Evolutionary conservation across 2,797 vertebrate genomes (phyloP).

Genomic region (Odontamblyopus lacepedii): DNA sequence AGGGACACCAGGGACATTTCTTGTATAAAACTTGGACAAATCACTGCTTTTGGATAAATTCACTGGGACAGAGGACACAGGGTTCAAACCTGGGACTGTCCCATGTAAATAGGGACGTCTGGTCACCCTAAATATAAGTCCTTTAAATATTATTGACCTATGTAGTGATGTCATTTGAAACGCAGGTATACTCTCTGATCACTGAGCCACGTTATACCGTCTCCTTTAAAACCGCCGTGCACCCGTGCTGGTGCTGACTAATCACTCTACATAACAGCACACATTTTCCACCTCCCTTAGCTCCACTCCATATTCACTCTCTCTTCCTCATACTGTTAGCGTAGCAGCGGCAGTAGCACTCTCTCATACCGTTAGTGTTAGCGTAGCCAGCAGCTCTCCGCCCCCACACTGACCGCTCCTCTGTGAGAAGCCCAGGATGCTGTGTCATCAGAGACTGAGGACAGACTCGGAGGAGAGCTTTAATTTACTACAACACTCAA

Average conservation of each 20-base stretch:
- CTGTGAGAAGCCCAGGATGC: constrained; percentile 66
- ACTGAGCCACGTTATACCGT: neutral
- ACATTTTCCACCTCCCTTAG: neutral
- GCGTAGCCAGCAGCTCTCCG: constrained; percentile 5
- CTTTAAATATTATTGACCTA: too few relatives aligned
- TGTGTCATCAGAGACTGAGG: constrained; percentile 80
- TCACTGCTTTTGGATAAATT: too few relatives aligned
- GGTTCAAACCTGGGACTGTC: too few relatives aligned
- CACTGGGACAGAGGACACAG: too few relatives aligned
- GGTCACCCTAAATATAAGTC: too few relatives aligned
- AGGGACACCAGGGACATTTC: too few relatives aligned
- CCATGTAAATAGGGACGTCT: too few relatives aligned
- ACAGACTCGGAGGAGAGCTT: constrained; percentile 72
- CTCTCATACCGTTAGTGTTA: too few relatives aligned
- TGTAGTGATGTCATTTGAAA: too few relatives aligned
- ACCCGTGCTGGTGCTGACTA: neutral
- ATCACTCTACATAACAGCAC: neutral
- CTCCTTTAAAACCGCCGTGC: neutral
- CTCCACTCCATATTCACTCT: neutral
- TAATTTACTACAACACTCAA: constrained; percentile 69
- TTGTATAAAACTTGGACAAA: too few relatives aligned
- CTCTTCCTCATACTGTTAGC: neutral
- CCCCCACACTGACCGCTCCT: constrained; percentile 21
- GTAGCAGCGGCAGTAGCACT: constrained; percentile 4
- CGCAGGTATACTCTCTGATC: neutral